Percentiles rank a stretch among this genome's conserved stretches.
Conservation (phyloP, 1,140 invertebrate species). For the Brachystomella parvula region DNA sequence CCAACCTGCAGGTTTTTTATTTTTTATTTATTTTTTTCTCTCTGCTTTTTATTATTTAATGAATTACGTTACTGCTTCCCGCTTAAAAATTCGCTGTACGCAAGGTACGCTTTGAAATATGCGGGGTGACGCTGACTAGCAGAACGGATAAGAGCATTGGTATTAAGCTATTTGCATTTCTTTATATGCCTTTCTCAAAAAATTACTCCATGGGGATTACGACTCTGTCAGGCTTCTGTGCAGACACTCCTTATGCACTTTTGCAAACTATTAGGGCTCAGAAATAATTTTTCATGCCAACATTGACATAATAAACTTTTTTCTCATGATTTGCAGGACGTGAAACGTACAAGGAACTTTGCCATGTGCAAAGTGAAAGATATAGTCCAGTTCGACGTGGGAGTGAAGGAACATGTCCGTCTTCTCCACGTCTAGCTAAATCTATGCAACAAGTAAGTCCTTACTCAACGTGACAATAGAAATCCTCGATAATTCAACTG, state of each 20-base stretch:
- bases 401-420: slow-evolving; percentile 61
- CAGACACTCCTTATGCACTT: too few relatives aligned
- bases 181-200: too few relatives aligned
- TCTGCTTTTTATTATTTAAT: slow-evolving; percentile 40
- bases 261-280: too few relatives aligned
- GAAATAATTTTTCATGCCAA: slow-evolving; percentile 33
- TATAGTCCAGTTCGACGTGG: slow-evolving; percentile 84
- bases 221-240: too few relatives aligned
- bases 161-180: too few relatives aligned
- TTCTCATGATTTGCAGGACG: slow-evolving; percentile 42
- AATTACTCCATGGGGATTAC: too few relatives aligned
- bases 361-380: slow-evolving; percentile 59
- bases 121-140: too few relatives aligned
- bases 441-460: slow-evolving; percentile 47
- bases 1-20: slow-evolving; percentile 25
- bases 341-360: slow-evolving; percentile 51
- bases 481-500: neutral
- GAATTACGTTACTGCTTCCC: too few relatives aligned
- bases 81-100: too few relatives aligned
- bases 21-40: slow-evolving; percentile 46
- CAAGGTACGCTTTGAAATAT: too few relatives aligned
- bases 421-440: slow-evolving; percentile 42
- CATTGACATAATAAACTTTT: neutral
- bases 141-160: too few relatives aligned
- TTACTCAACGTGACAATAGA: slow-evolving; percentile 4